Conservation (phyloP, 2,113 vertebrate species). For the Oriolus oriolus region DNA sequence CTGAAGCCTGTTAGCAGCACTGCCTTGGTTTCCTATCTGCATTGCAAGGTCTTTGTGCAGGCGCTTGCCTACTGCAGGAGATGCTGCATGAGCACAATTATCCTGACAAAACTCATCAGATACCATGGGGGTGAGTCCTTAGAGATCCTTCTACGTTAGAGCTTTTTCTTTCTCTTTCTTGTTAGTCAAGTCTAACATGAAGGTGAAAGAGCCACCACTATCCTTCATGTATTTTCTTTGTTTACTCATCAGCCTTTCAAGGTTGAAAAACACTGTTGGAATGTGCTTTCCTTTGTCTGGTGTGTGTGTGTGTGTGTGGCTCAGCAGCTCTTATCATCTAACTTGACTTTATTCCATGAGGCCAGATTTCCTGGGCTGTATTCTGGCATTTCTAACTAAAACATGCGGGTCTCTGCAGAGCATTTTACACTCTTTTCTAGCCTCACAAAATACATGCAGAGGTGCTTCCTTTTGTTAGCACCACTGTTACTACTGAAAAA, state of each 20-base stretch:
- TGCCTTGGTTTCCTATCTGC: not conserved
- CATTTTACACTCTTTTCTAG: not conserved
- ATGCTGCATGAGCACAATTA: not conserved
- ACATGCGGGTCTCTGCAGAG: not conserved
- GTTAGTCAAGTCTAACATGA: not conserved
- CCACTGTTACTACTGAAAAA: not conserved
- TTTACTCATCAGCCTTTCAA: not conserved
- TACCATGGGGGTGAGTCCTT: not conserved
- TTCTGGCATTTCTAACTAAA: constrained; percentile 13
- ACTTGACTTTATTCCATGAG: not conserved
- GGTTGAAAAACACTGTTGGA: not conserved
- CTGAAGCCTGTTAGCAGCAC: not conserved
- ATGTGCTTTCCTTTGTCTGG: not conserved
- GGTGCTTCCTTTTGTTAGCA: not conserved
- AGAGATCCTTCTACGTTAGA: rapidly evolving
- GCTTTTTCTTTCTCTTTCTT: not conserved
- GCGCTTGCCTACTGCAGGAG: not conserved
- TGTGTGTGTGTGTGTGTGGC: not conserved
- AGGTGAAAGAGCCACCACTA: not conserved
- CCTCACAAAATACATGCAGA: not conserved
- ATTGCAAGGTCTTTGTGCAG: not conserved
- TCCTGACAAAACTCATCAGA: not conserved
- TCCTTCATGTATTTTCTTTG: not conserved
- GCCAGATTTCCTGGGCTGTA: not conserved
- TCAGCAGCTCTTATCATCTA: not conserved